Percentiles rank a stretch among this genome's conserved stretches.
Conservation (phyloP, 1,140 invertebrate genomes). For the Pinna nobilis region DNA sequence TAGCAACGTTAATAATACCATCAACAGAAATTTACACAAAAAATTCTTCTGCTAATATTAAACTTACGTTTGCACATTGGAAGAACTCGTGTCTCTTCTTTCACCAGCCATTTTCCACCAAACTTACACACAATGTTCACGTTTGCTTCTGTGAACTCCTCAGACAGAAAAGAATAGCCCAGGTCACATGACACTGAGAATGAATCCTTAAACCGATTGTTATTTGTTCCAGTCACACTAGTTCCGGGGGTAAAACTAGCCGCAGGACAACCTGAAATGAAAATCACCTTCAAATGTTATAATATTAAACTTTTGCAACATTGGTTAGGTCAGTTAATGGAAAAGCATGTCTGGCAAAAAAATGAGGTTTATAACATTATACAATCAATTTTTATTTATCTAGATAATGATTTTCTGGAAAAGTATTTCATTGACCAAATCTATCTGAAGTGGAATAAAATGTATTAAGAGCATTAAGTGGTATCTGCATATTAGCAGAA, state of each 20-base stretch:
- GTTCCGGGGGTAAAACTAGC: conserved; percentile 42
- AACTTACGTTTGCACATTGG: conserved; percentile 36
- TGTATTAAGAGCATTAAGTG: too few species aligned
- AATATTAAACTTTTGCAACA: neutral
- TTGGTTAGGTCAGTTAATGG: too few species aligned
- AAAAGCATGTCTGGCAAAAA: neutral
- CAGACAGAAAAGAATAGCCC: conserved; percentile 46
- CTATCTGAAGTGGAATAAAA: too few species aligned
- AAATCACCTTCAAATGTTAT: neutral
- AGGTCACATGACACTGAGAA: conserved; percentile 46
- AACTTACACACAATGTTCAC: conserved; percentile 31
- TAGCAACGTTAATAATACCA: too few species aligned
- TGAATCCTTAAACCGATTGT: conserved; percentile 24
- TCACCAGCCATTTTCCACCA: conserved; percentile 34
- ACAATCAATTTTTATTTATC: neutral
- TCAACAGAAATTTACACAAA: too few species aligned
- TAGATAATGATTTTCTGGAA: too few species aligned
- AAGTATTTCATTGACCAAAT: too few species aligned
- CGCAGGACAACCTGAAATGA: conserved; percentile 45
- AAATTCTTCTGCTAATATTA: too few species aligned
- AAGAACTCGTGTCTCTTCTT: conserved; percentile 6
- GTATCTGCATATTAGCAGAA: too few species aligned
- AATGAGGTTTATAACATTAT: neutral
- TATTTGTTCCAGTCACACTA: neutral
- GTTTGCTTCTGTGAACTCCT: conserved; percentile 28